Base-by-base conservation (phyloP, 2,888 invertebrate species). In the Amphipoea lucens region DNA sequence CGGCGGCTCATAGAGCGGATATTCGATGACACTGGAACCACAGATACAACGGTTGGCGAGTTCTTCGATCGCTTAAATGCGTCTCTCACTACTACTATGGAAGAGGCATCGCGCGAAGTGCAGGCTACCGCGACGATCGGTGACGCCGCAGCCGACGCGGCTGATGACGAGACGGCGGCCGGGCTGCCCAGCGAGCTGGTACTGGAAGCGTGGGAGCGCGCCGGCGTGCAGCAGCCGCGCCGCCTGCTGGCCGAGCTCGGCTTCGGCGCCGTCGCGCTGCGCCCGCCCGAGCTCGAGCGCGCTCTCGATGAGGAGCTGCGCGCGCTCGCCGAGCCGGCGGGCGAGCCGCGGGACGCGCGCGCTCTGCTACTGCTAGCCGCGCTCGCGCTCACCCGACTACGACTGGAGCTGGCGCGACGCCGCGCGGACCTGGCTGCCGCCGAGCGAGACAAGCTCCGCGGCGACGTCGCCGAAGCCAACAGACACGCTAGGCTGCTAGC, bases 401-500 rank as follows among this genome's bases (percentile, higher is more conserved):
- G 98, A 91, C 96, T 91, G 9, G 98, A 98, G 90, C 97, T 98
- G 78, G 98, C 98, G 75, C 98, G 98, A 91, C 95, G 98, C 42
- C 97, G 98, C 77, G 96, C 97, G 23, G 98, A 98, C 88, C 87
- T 90, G 96, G 98, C 92, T 95, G 97, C 71, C 97, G 98, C 97
- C 95, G 99, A 99, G 93, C 97, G 98, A 76, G 98, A 98, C 88
- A 99, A 99, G 93, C 95, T 99, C 63, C 98, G 98, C 83, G 95
- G 97, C 20, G 99, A 99, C 91, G 97, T 99, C 36, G 96, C 97
- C 40, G 99, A 99, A 92, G 98, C 99, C 0, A 99, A 99, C 92
- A 97, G 98, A 79, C 97, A 99, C 88, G 98, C 98, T 0, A 97
- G 98, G 0, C 93, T 98, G 76, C 96, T 99, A 73, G 99, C 99